phyloP scores from a whole-genome alignment of 1,140 invertebrate genomes.

The Drosophila nannoptera region DNA sequence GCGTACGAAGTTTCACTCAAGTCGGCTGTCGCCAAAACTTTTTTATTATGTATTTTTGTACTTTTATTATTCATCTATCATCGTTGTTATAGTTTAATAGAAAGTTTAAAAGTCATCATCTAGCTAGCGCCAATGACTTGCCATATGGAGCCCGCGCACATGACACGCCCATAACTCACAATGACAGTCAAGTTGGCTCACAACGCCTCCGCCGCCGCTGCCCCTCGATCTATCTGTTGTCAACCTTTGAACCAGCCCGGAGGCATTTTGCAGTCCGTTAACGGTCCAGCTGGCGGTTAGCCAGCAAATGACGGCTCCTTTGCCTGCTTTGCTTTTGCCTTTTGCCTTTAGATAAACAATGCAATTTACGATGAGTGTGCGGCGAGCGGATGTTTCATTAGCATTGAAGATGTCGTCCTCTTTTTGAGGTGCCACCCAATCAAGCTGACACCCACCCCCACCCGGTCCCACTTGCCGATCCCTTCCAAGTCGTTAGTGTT shows the following conservation, averaged over 20 bases:
- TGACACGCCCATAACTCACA: conserved; percentile 41
- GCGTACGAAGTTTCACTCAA: conserved; percentile 33
- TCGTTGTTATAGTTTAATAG: conserved; percentile 77
- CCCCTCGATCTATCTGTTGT: background rate
- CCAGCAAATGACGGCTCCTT: conserved; percentile 41
- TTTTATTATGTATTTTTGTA: conserved; percentile 73
- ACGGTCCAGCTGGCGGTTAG: conserved; percentile 29
- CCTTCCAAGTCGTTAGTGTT: conserved; percentile 56
- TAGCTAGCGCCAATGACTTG: conserved; percentile 64
- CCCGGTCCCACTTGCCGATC: too few relatives aligned
- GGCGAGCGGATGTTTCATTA: conserved; percentile 60
- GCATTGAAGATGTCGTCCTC: conserved; percentile 46
- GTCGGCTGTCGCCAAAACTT: conserved; percentile 67
- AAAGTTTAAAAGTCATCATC: conserved; percentile 76
- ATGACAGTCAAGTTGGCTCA: conserved; percentile 11
- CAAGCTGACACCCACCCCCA: background rate
- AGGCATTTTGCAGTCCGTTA: conserved; percentile 39
- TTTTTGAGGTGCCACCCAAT: background rate
- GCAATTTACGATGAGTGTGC: conserved; percentile 61
- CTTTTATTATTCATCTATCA: conserved; percentile 78
- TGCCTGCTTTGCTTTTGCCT: conserved; percentile 10
- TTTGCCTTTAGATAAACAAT: conserved; percentile 62
- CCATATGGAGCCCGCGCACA: conserved; percentile 25
- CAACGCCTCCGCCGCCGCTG: background rate
- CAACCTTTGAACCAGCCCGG: conserved; percentile 16